Base-by-base conservation (phyloP, 37 sponge, comb jelly and placozoan species). In the Beroe forskalii region DNA sequence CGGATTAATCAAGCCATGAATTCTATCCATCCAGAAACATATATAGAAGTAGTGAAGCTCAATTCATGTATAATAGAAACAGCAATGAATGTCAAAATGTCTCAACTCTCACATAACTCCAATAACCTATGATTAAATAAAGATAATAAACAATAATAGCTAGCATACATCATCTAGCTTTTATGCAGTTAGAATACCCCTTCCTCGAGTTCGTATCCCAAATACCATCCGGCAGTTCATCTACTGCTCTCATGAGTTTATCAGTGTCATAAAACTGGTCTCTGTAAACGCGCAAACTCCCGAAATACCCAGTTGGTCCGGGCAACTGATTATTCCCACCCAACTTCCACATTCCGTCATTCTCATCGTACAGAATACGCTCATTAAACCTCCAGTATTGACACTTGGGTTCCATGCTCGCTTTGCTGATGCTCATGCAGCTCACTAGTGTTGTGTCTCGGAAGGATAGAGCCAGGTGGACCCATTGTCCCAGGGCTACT, bases 261-360 rank as follows among this genome's bases (percentile, higher is more conserved):
- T 42, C 40, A 1, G 55, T 38, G 42, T 80, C 86, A 41, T 80
- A 38, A 43, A 80, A 80, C 86, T 44, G 55, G 30, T 80, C 86
- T 27, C 86, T 3, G 55, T 80, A 80, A 20, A 80, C 22, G 1
- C 86, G 28, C 55, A 80, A 80, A 80, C 86, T 80, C 55, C 86
- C 86, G 27, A 80, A 80, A 80, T 80, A 80, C 23, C 86, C 86
- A 9, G 86, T 80, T 0, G 86, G 55, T 23, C 55, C 86, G 30
- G 86, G 86, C 0, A 80, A 27, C 2, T 44, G 35, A 80, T 38
- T 41, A 23, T 80, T 80, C 17, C 86, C 86, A 4, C 86, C 86
- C 86, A 80, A 19, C 25, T 22, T 22, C 86, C 86, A 80, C n/a
- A 80, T 44, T 1, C 86, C 86, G 23, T 80, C 86, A 30, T 80